A percentile compares a stretch with the other conserved stretches of the same genome.
phyloP scores from a whole-genome alignment of 1,140 invertebrate species.

The Saccostrea glomerata region DNA sequence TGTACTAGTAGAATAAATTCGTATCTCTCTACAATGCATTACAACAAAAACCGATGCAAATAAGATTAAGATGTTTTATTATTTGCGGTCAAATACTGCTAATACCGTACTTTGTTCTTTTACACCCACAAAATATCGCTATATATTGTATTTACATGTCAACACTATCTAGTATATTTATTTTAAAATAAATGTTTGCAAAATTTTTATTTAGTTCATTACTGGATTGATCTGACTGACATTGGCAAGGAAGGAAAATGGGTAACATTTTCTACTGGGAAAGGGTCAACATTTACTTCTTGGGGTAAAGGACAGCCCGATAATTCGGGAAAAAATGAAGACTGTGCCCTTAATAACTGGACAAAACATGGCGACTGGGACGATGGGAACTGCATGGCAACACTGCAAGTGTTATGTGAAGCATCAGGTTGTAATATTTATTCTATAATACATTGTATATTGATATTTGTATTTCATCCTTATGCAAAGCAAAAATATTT shows the following conservation, averaged over 20 bases:
- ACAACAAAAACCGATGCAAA: too few relatives aligned
- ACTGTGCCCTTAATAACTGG: neutral
- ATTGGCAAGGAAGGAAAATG: neutral
- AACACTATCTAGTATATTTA: neutral
- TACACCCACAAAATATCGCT: too few relatives aligned
- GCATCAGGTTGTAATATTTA: neutral
- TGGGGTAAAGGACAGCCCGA: neutral
- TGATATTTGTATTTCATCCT: too few relatives aligned
- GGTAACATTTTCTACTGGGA: neutral
- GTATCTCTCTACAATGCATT: too few relatives aligned
- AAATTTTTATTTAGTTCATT: neutral
- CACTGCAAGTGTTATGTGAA: neutral
- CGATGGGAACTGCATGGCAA: neutral
- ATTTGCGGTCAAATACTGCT: too few relatives aligned
- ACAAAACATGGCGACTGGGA: neutral
- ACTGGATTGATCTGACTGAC: conserved; percentile 16
- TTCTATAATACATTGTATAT: too few relatives aligned
- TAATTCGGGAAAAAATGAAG: neutral
- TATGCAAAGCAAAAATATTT: too few relatives aligned
- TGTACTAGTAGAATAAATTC: too few relatives aligned
- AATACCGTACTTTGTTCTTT: too few relatives aligned
- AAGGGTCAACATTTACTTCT: neutral
- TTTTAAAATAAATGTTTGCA: neutral
- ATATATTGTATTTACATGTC: too few relatives aligned
- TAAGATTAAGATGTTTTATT: too few relatives aligned